Evolutionary conservation across 2,888 invertebrate species (phyloP).

Genomic region (Gryllus longicercus): DNA sequence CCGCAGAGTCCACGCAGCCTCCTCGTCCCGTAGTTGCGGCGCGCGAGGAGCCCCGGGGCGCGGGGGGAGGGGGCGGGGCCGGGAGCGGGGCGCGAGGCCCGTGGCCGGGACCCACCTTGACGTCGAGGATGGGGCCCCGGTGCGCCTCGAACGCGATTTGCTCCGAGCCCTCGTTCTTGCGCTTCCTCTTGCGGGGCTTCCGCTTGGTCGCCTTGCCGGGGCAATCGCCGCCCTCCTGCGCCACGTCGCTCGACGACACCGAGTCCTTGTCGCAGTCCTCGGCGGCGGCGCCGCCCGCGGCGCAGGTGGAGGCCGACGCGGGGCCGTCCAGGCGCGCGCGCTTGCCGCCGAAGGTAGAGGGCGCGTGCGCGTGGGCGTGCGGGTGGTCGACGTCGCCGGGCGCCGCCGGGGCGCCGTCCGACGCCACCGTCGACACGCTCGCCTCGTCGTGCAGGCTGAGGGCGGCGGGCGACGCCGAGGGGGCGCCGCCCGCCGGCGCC

Average conservation of each 20-base stretch:
- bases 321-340: not conserved
- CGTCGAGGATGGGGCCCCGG: slow-evolving; percentile 31
- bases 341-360: not conserved
- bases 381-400: not conserved
- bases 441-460: not conserved
- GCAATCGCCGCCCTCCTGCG: slow-evolving; percentile 20
- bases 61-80: not conserved
- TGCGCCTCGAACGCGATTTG: slow-evolving; percentile 31
- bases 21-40: not conserved
- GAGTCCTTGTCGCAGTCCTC: slow-evolving; percentile 6
- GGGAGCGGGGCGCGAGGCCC: not conserved
- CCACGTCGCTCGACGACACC: slow-evolving; percentile 8
- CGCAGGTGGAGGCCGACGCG: not conserved
- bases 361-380: not conserved
- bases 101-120: slow-evolving; percentile 31
- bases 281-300: not conserved
- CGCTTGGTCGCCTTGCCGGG: slow-evolving; percentile 17
- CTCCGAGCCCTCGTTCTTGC: slow-evolving; percentile 26
- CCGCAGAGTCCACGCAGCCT: not conserved
- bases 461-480: not conserved
- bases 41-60: not conserved
- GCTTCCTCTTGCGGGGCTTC: slow-evolving; percentile 25
- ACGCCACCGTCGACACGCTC: not conserved
- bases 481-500: not conserved
- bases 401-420: not conserved